A percentile compares a stretch with the other conserved stretches of the same genome.
Conservation (phyloP, 1,140 invertebrate species). For the Lysiphlebus fabarum region DNA sequence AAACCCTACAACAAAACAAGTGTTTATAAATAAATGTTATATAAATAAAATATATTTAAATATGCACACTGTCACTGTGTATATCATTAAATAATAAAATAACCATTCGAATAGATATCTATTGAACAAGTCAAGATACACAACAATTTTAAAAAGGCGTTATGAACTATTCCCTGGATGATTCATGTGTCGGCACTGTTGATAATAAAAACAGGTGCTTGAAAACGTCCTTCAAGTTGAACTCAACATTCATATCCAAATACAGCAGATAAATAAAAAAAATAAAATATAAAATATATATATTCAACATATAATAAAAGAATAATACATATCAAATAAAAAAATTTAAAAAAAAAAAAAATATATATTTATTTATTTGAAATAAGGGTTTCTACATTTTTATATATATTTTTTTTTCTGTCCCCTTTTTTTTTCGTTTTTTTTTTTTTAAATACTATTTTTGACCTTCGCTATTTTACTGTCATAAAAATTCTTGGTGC, state of each 20-base stretch:
- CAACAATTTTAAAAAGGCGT: slow-evolving; percentile 30
- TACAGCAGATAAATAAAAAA: slow-evolving; percentile 17
- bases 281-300: background rate
- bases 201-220: slow-evolving; percentile 33
- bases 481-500: slow-evolving; percentile 28
- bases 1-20: background rate
- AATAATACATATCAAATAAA: background rate
- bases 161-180: slow-evolving; percentile 28
- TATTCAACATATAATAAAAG: background rate
- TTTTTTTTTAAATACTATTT: slow-evolving; percentile 10
- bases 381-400: background rate
- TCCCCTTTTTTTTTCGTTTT: slow-evolving; percentile 14
- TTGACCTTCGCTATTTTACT: slow-evolving; percentile 26
- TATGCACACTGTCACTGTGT: slow-evolving; percentile 3
- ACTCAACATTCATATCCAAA: slow-evolving; percentile 21
- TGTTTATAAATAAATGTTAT: too few species aligned
- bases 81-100: background rate
- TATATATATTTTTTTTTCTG: background rate
- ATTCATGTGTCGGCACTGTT: slow-evolving; percentile 30
- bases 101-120: slow-evolving; percentile 2
- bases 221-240: slow-evolving; percentile 10
- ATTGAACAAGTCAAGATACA: slow-evolving; percentile 2
- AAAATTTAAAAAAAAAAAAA: background rate
- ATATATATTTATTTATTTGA: slow-evolving; percentile 11
- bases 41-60: background rate